phyloP scores from a whole-genome alignment of 2,797 vertebrate species.

The Balearica regulorum region DNA sequence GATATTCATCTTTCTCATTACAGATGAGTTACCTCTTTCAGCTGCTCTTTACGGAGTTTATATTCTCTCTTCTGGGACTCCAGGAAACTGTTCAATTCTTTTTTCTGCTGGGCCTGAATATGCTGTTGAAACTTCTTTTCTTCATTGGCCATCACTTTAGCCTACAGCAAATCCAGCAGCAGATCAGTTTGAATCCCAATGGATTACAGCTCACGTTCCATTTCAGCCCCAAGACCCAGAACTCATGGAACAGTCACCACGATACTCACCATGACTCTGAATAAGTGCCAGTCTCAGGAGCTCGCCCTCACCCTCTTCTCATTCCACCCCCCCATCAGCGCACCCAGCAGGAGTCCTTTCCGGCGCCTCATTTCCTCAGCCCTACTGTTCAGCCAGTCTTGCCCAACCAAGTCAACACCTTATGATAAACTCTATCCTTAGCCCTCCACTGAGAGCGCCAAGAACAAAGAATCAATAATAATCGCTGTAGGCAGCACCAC shows the following conservation, averaged over 20 bases:
- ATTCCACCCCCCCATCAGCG: neutral
- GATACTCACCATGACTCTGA: neutral
- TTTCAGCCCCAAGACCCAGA: neutral
- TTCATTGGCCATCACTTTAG: slow-evolving; percentile 93
- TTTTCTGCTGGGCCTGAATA: slow-evolving; percentile 98
- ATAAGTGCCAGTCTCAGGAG: neutral
- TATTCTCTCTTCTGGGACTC: slow-evolving; percentile 98
- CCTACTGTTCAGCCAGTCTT: neutral
- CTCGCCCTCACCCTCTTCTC: neutral
- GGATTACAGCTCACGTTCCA: neutral
- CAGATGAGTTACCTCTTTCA: slow-evolving; percentile 87
- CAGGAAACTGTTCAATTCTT: slow-evolving; percentile 93
- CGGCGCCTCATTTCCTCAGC: neutral
- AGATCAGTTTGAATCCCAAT: neutral
- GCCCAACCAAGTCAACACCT: neutral
- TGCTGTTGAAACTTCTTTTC: slow-evolving; percentile 99
- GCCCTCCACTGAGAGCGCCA: neutral
- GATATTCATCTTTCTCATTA: neutral
- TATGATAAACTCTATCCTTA: neutral
- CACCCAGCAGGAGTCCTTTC: neutral
- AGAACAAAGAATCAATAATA: neutral
- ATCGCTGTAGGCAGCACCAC: neutral
- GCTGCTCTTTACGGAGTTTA: slow-evolving; percentile 96
- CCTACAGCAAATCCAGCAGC: slow-evolving; percentile 70
- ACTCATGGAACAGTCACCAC: neutral